Evolutionary conservation across 2,797 vertebrate genomes (phyloP), one percentile per base, ranked within the genome.

Genomic region (Pangasius mekongensis): DNA sequence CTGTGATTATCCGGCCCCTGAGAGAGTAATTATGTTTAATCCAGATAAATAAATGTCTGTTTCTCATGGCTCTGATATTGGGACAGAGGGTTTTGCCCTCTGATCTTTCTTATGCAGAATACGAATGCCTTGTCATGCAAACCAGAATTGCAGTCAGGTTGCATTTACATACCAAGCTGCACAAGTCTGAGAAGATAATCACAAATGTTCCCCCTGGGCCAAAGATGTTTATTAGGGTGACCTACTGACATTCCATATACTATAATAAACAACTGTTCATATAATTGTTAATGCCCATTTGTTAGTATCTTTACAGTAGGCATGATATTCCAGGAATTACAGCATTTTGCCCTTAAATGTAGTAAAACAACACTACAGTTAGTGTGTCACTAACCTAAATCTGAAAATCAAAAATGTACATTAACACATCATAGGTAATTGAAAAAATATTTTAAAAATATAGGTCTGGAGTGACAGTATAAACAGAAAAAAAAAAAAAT

Each of bases 41-140:
- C 90, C 71, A 74, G 94, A 95, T 96, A 93, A 96, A 96, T 95
- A 93, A 93, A 90, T 92, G 92, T 94, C 95, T 96, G 93, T 95
- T 94, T 93, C 92, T 83, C 91, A 81, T 89, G 89, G 89, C 87
- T 84, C 82, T 86, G 78, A 88, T 93, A 90, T 91, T 87, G 87
- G 69, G 87, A 89, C 87, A 84, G 86, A 62, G 73, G 78, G 85
- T 89, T 90, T 54, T 87, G 58, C 91, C 83, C 49, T 67, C 52
- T 87, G 73, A 91, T 91, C 88, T 36, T 77, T 60, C 24, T 13
- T 9, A 87, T 87, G 90, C 86, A 92, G 93, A 93, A 76, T 87
- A 89, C 89, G 85, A 74, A 36, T n/a, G 49, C 6, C 27, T 67
- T 67, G 43, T 52, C 36, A 47, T 27, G 56, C 36, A 83, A 62